Base-by-base conservation (phyloP, 1,140 invertebrate genomes). In the Heliconius hermathena region DNA sequence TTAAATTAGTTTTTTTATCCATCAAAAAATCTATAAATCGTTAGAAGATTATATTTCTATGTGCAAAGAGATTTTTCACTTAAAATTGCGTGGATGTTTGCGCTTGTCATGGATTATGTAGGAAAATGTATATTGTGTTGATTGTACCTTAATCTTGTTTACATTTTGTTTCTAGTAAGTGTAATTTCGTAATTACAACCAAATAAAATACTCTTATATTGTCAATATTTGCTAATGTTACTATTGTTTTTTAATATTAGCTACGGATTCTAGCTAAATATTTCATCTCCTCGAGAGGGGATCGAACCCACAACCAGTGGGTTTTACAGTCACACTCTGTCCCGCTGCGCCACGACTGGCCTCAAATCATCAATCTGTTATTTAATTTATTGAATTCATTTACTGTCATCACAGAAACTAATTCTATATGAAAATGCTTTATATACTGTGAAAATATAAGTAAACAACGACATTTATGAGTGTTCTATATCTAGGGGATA, bases 71-170 rank as follows among this genome's bases (percentile, higher is more conserved):
- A 76, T 76, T 66, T 76, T 76, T 86, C 87, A 86, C 76, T 73
- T 83, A 70, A 73, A 66, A 33, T 77, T 82, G 83, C 83, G 89
- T 86, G 82, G 77, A 74, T 66, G 77, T 81, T 71, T 46, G 41
- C 78, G 81, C 80, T 83, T 84, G 80, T 77, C 38, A 60, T 71
- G 88, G 87, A 91, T 91, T 84, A 89, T 74, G 78, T 80, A 73
- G 81, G 83, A 82, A 26, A 76, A 76, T 76, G 36, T 66, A 33
- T n/a, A 60, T 46, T 75, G 74, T 13, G 36, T 70, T 76, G 74
- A 76, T 76, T 70, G 57, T 60, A 1, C 26, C 66, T 76, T 76
- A 66, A 76, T 76, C 74, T 76, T 60, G 74, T 70, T 66, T 76
- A 76, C 57, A 60, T 22, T 46, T 75, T 46, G 57, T 76, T 76